A percentile compares a stretch with the other conserved stretches of the same genome.
phyloP scores from a whole-genome alignment of 2,888 invertebrate species.

The Idaea dimidiata region DNA sequence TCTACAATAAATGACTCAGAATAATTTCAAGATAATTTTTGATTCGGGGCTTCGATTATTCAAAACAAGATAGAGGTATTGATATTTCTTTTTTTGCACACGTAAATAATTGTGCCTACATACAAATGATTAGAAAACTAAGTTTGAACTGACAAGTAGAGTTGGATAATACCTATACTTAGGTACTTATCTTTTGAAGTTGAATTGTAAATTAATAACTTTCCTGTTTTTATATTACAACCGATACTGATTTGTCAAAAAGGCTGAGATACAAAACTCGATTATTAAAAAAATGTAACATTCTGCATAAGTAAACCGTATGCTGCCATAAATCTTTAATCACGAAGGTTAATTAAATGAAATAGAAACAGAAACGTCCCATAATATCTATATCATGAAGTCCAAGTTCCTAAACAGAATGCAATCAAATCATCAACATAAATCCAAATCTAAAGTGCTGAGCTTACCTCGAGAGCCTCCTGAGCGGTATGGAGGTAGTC shows the following conservation, averaged over 20 bases:
- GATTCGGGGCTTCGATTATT: neutral
- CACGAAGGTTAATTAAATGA: too few relatives aligned
- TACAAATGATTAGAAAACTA: neutral
- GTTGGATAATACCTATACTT: too few relatives aligned
- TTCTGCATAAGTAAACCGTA: too few relatives aligned
- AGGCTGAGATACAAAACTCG: too few relatives aligned
- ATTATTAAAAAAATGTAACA: too few relatives aligned
- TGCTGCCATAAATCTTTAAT: too few relatives aligned
- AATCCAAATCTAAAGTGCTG: neutral
- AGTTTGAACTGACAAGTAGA: neutral
- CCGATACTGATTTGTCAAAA: too few relatives aligned
- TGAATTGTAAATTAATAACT: neutral
- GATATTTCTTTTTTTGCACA: neutral
- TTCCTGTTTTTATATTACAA: neutral
- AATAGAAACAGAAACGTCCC: too few relatives aligned
- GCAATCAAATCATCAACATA: neutral
- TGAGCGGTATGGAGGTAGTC: constrained; percentile 97
- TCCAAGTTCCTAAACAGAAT: too few relatives aligned
- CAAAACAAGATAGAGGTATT: neutral
- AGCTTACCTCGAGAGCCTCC: constrained; percentile 93
- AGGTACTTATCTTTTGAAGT: neutral
- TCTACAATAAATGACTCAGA: neutral
- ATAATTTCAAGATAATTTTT: neutral
- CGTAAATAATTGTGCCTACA: neutral
- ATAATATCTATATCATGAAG: neutral